Conservation (phyloP, 2,797 vertebrate genomes). For the Falco peregrinus region DNA sequence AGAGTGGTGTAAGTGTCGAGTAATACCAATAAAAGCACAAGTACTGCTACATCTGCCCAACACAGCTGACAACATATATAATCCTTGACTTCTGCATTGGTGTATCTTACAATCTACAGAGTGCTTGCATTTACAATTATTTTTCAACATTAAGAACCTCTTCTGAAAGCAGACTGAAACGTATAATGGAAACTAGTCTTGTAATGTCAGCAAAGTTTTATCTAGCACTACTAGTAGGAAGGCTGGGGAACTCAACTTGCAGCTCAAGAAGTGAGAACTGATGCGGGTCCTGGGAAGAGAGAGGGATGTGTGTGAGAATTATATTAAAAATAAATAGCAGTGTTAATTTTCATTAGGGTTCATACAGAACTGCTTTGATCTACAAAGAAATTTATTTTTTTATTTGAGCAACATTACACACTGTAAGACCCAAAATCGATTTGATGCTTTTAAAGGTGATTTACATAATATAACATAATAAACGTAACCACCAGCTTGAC, state of each 20-base stretch:
- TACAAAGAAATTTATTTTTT: conserved; percentile 37
- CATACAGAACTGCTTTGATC: not conserved
- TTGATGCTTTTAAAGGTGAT: conserved; percentile 48
- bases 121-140: not conserved
- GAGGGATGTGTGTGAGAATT: not conserved
- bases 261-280: not conserved
- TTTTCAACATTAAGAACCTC: rapidly evolving
- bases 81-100: not conserved
- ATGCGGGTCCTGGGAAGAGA: not conserved
- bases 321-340: conserved; percentile 22
- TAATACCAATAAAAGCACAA: not conserved
- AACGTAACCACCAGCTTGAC: conserved; percentile 8
- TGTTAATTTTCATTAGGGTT: conserved; percentile 41
- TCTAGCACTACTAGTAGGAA: not conserved
- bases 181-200: not conserved
- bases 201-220: not conserved
- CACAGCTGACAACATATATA: not conserved
- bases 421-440: not conserved
- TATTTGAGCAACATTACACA: conserved; percentile 36
- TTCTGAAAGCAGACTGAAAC: not conserved
- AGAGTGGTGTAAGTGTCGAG: not conserved
- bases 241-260: not conserved
- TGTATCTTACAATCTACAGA: not conserved
- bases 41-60: not conserved
- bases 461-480: conserved; percentile 54